Base-by-base conservation (phyloP, 1,140 invertebrate species). In the Lasioglossum baleicum region DNA sequence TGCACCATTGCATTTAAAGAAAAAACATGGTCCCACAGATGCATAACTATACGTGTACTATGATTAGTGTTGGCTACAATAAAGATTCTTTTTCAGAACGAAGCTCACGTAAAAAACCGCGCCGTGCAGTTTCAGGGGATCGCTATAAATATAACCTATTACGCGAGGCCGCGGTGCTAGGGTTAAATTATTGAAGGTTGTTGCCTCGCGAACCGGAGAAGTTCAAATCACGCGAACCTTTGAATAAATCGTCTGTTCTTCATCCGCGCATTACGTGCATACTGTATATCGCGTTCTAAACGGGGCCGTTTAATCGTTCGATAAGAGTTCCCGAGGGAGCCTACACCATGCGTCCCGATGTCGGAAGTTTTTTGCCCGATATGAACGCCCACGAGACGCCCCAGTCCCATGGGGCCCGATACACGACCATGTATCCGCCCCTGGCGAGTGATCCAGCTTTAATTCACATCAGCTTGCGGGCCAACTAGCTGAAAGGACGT, bases 161-260 rank as follows among this genome's bases (percentile, higher is more conserved):
- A 53, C 51, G 17, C 51, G 17, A 53, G 13, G 13, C 17, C 2
- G 3, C 5, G 0, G 17, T 17, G 17, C 51, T 5, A 53, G 13
- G 51, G 17, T 20, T 53, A 53, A 53, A 53, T 53, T 53, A 53
- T 53, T 7, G 51, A 53, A 53, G 51, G 17, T 20, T 20, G 51
- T 53, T 53, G 51, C 51, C 15, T 53, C 51, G 15, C 51, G 51
- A 15, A 15, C 15, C 13, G 13, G 51, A 53, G n/a, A 58, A 75
- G 63, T 67, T 11, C 35, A 48, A 75, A 65, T 60, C 58, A 63
- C 75, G 75, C 67, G 67, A 77, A 26, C 42, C 51, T 72, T 72
- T 72, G 75, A 78, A 78, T 78, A 78, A 78, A 78, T 78, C 75
- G 75, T 78, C 75, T 78, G 75, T 78, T 78, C 68, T 44, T 44